Conservation (phyloP, 2,797 vertebrate species). For the Neosilurus hyrtlii region DNA sequence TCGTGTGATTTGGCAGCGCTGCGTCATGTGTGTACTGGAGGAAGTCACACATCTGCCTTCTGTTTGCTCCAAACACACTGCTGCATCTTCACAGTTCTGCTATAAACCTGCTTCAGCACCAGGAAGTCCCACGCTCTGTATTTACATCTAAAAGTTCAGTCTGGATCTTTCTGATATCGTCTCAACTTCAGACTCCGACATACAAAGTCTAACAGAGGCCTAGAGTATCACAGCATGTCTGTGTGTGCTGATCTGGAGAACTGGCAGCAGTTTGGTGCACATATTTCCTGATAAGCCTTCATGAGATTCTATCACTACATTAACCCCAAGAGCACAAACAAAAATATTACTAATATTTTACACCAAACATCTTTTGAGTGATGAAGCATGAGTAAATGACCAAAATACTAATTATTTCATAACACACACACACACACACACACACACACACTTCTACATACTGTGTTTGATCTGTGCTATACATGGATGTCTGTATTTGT, state of each 20-base stretch:
- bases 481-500: slow-evolving; percentile 29
- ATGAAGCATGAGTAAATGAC: not conserved
- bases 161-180: not conserved
- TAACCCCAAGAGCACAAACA: not conserved
- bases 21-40: not conserved
- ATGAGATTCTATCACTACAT: not conserved
- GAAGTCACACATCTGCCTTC: not conserved
- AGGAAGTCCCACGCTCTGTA: no score
- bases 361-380: not conserved
- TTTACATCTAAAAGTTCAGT: not conserved
- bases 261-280: not conserved
- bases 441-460: not conserved
- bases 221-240: not conserved
- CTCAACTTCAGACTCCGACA: not conserved
- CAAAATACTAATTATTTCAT: not conserved
- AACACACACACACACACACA: not conserved
- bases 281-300: not conserved
- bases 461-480: no score
- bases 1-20: not conserved
- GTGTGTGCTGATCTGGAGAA: not conserved
- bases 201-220: not conserved
- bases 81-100: not conserved
- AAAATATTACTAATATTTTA: not conserved
- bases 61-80: no score
- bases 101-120: not conserved